Conservation (phyloP, 2,888 invertebrate genomes). For the Criorhina ranunculi region DNA sequence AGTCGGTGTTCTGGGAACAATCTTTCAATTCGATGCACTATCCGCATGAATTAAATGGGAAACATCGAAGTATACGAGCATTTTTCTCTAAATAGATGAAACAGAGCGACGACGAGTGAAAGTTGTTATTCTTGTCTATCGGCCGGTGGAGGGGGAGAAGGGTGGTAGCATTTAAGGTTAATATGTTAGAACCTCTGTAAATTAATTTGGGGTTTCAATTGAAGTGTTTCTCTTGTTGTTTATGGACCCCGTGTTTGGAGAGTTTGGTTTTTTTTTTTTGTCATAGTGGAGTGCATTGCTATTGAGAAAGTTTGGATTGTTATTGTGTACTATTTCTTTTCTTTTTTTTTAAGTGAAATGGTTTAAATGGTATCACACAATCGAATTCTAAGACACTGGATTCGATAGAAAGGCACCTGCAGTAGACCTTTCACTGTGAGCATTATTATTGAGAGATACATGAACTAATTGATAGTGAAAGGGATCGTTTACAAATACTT, state of each 20-base stretch:
- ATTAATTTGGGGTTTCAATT: slow-evolving; percentile 42
- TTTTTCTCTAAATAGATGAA: neutral
- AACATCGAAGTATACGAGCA: slow-evolving; percentile 3
- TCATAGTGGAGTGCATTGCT: slow-evolving; percentile 17
- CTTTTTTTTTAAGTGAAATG: slow-evolving; percentile 16
- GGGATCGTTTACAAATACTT: neutral
- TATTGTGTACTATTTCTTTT: too few species aligned
- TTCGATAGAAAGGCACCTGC: neutral
- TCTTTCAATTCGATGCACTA: slow-evolving; percentile 31
- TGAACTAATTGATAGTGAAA: slow-evolving; percentile 36
- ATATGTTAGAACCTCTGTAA: slow-evolving; percentile 47
- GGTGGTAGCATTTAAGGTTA: slow-evolving; percentile 14
- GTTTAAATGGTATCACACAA: slow-evolving; percentile 7
- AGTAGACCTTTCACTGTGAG: slow-evolving; percentile 32
- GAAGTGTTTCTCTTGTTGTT: neutral
- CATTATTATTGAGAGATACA: neutral
- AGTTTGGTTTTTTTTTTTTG: neutral
- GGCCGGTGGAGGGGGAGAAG: too few species aligned
- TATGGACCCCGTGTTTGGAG: slow-evolving; percentile 10
- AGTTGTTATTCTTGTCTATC: slow-evolving; percentile 34
- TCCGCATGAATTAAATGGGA: slow-evolving; percentile 5
- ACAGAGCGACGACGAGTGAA: slow-evolving; percentile 30
- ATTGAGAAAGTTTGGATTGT: slow-evolving; percentile 42
- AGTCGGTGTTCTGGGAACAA: slow-evolving; percentile 34
- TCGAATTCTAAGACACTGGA: neutral